Percentiles rank a stretch among this genome's conserved stretches.
Conservation (phyloP, 2,797 vertebrate genomes). For the Serranus cabrilla region DNA sequence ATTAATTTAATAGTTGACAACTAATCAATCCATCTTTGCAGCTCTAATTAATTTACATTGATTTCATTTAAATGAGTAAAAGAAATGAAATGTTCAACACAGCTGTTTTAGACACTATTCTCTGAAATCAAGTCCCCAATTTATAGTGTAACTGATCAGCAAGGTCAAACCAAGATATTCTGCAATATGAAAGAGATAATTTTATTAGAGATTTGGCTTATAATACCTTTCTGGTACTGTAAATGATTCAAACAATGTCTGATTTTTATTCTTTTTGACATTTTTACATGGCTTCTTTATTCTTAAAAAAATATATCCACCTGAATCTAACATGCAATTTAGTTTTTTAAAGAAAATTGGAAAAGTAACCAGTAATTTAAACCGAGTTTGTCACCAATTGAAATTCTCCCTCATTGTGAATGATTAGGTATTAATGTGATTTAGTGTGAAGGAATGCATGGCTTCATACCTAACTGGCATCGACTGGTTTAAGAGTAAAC, state of each 20-base stretch:
- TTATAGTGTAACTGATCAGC: background rate
- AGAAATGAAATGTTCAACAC: background rate
- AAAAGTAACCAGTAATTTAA: slow-evolving; percentile 50
- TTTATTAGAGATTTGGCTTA: background rate
- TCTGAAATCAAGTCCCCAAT: background rate
- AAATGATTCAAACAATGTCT: background rate
- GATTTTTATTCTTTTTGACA: background rate
- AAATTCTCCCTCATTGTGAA: slow-evolving; percentile 71
- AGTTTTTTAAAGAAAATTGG: slow-evolving; percentile 44
- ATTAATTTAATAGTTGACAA: too few species aligned
- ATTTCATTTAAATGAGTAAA: slow-evolving; percentile 15
- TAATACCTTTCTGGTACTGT: background rate
- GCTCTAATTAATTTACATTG: background rate
- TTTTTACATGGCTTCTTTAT: background rate
- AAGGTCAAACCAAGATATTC: background rate
- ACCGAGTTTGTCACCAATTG: slow-evolving; percentile 64
- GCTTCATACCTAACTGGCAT: slow-evolving; percentile 82
- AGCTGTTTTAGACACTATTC: slow-evolving; percentile 15
- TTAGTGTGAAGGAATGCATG: slow-evolving; percentile 80
- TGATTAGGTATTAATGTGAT: slow-evolving; percentile 83
- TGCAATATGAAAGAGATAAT: background rate
- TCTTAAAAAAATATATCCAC: background rate
- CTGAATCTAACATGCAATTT: slow-evolving; percentile 10
- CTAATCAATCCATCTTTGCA: too few species aligned
- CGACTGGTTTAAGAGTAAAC: slow-evolving; percentile 82